These are phyloP conservation scores for Torymus texanus DNA, from an alignment of 2,888 invertebrate species.

Conservation along the genomic window DNA sequence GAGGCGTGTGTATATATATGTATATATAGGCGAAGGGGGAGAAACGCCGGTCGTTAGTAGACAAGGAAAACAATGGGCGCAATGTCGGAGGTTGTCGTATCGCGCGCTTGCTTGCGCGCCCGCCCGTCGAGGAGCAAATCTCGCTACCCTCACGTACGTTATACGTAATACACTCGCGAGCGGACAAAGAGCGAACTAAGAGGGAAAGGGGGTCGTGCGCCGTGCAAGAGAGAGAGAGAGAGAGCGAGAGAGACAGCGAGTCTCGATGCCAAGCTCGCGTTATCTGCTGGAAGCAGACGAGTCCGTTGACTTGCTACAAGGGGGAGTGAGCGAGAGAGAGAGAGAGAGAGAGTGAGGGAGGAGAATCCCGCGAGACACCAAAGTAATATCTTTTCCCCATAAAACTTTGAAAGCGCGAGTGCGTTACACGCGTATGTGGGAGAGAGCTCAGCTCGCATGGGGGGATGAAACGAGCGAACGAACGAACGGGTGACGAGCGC, in stretches of 20 bases:
- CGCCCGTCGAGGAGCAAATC: constrained; percentile 65
- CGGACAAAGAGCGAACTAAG: constrained; percentile 14
- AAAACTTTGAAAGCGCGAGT: constrained; percentile 45
- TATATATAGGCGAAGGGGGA: constrained; percentile 38
- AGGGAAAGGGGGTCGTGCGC: background rate
- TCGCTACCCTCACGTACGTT: constrained; percentile 16
- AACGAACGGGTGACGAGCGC: background rate
- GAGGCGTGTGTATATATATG: background rate
- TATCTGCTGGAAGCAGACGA: constrained; percentile 51
- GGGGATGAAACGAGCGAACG: background rate
- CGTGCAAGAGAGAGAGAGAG: constrained; percentile 5
- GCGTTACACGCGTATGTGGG: background rate
- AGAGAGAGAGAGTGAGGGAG: constrained; percentile 17
- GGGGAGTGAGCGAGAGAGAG: constrained; percentile 8
- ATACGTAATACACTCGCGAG: background rate
- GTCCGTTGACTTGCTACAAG: constrained; percentile 11
- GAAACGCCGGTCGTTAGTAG: constrained; percentile 64
- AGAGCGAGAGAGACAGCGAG: constrained; percentile 9
- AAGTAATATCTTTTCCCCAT: constrained; percentile 39
- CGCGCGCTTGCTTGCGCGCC: constrained; percentile 55
- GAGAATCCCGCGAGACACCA: constrained; percentile 25
- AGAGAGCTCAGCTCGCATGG: background rate
- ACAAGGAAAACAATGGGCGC: constrained; percentile 65
- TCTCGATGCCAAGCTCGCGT: constrained; percentile 15
- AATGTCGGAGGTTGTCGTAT: constrained; percentile 62